Evolutionary conservation across 2,888 invertebrate species (phyloP), one percentile per base, ranked within the genome.

Genomic region (Phortica okadai): DNA sequence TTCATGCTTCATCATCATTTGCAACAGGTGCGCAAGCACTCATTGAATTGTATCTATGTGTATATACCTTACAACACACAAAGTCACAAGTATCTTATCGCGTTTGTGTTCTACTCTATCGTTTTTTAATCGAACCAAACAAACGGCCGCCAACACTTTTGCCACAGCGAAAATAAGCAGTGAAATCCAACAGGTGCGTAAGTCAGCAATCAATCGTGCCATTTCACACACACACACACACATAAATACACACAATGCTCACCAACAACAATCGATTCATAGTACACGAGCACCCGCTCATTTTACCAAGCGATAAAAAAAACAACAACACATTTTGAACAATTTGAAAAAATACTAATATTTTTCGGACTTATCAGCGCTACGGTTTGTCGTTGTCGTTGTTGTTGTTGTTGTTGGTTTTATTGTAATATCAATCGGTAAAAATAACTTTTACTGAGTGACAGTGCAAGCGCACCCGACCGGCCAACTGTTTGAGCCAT

Each of bases 401-500:
- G 8, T 50, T 50, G 8, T 50, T 50, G 50, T 50, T 50, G 6
- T 50, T 33, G 33, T 33, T 33, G 33, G 33, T 33, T 33, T 33
- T 33, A 33, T 33, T 33, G 33, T 33, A 33, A 33, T 33, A 33
- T 33, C 33, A 33, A 33, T 33, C 33, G 33, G 50, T 50, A 50
- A 62, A 62, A 62, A 62, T 62, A 25, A 16, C 21, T 62, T 16
- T 11, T 11, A 50, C 50, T 14, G 50, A 2, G 8, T 8, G 10
- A 50, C 5, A 14, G 50, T 50, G 2, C 50, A 50, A 50, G 50
- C 50, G 50, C 50, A 50, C 50, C 50, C 50, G 6, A 50, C 5
- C 50, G 10, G 14, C 21, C 11, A 25, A 21, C 62, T 62, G 62
- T n/a, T 16, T n/a, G 8, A 62, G 16, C 82, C 73, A 67, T 70